Conservation (phyloP, 92 coral and sea anemone genomes). For the Epizoanthus stellaris region DNA sequence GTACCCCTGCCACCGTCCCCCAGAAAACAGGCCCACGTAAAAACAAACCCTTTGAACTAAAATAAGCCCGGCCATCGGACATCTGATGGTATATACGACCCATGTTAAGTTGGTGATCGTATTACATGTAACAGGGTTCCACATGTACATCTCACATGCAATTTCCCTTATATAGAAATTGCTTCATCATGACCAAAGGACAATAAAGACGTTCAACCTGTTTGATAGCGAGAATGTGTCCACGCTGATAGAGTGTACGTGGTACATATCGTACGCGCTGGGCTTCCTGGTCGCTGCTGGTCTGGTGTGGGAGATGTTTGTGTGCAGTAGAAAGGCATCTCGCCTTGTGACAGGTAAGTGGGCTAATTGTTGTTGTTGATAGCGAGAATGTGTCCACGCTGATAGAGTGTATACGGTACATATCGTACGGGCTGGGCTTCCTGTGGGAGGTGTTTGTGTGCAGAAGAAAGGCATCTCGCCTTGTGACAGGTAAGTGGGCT, state of each 20-base stretch:
- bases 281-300: slow-evolving; percentile 3
- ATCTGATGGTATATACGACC: too few species aligned
- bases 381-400: not conserved
- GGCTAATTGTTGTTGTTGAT: too few species aligned
- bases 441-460: slow-evolving; percentile 8
- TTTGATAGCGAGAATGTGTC: slow-evolving; percentile 11
- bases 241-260: not conserved
- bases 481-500: too few species aligned
- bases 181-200: slow-evolving; percentile 4
- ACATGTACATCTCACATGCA: not conserved
- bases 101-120: not conserved
- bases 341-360: too few species aligned
- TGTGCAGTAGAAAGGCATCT: too few species aligned
- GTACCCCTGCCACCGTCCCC: too few species aligned
- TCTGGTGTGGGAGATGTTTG: slow-evolving; percentile 19
- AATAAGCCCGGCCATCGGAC: too few species aligned
- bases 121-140: not conserved
- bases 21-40: too few species aligned
- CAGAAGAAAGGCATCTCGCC: too few species aligned
- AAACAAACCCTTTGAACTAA: too few species aligned
- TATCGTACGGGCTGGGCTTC: not conserved
- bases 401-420: not conserved
- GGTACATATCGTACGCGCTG: not conserved
- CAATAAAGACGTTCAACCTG: slow-evolving; percentile 16
- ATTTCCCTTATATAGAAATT: not conserved